Evolutionary conservation across 2,888 invertebrate species (phyloP), one percentile per base, ranked within the genome.

Genomic region (Caenorhabditis plicata): DNA sequence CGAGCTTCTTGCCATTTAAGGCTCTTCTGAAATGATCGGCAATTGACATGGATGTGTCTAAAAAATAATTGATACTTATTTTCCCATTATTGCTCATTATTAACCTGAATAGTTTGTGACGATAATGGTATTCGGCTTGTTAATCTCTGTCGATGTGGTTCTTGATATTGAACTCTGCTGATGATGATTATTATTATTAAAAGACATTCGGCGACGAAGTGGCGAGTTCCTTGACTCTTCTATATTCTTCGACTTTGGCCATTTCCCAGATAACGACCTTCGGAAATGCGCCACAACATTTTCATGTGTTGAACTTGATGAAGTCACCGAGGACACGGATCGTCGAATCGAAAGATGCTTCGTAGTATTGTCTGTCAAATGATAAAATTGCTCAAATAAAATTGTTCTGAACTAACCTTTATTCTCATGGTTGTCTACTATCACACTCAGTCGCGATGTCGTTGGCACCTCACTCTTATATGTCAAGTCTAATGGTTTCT

Each of bases 171-270:
- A 53, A n/a, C n/a, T n/a, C n/a, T n/a, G n/a, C n/a, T n/a, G n/a
- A n/a, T n/a, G n/a, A n/a, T n/a, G n/a, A n/a, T n/a, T n/a, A 35
- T 66, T 62, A 13, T 55, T 63, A 42, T 67, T 67, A 56, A 67
- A 67, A 15, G 67, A 61, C 13, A 54, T 47, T 29, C 63, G 64
- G 19, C 67, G 60, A 22, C 64, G 53, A 19, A 67, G 51, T 27
- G 67, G 67, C 38, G 67, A 67, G 26, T 55, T 60, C 9, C 67
- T 40, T 7, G 42, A 39, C 51, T 58, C 63, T 20, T 66, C 65
- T 9, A 49, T 44, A 32, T 60, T 65, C 26, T 40, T 40, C 15
- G 57, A 42, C 29, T 60, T 56, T 13, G 61, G 61, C 69, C 64
- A 67, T 49, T 68, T 68, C 27, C 68, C 68, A 31, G 62, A 62